Evolutionary conservation across 2,797 vertebrate genomes (phyloP).

Genomic region (Xerus rutilus): DNA sequence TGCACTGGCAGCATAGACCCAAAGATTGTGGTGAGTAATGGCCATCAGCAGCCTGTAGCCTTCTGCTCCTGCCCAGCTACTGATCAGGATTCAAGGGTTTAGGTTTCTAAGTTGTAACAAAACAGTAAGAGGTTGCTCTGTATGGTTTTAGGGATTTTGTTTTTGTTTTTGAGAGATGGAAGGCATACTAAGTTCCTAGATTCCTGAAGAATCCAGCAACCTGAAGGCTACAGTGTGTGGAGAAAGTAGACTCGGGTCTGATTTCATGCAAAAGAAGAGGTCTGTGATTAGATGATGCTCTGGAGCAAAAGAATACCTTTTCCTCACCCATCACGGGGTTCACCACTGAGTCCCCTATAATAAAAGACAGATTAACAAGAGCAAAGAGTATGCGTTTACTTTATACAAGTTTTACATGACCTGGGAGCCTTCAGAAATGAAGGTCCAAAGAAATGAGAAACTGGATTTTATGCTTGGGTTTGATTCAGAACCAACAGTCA

Average conservation of each 20-base stretch:
- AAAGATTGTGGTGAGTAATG: constrained; percentile 82
- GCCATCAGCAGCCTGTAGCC: constrained; percentile 86
- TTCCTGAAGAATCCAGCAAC: constrained; percentile 55
- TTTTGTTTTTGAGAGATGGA: not conserved
- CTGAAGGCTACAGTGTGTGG: accelerated
- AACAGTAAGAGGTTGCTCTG: constrained; percentile 60
- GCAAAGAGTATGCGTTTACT: not conserved
- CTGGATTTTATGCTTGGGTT: not conserved
- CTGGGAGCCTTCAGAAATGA: not conserved
- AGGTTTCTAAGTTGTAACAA: constrained; percentile 70
- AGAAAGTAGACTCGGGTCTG: not conserved
- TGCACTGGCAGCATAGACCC: constrained; percentile 83
- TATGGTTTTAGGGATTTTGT: not conserved
- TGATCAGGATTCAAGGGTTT: constrained; percentile 84
- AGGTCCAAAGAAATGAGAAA: not conserved
- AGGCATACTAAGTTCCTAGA: not conserved
- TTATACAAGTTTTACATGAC: not conserved
- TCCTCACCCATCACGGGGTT: not conserved
- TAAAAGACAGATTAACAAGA: not conserved
- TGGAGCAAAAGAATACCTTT: not conserved
- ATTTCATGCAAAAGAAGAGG: not conserved
- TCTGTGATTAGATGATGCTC: not conserved
- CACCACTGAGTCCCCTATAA: not conserved
- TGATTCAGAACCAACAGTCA: not conserved
- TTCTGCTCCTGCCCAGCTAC: constrained; percentile 85